Percentiles rank a stretch among this genome's conserved stretches.
Conservation (phyloP, 2,797 vertebrate species). For the Lutra lutra region DNA sequence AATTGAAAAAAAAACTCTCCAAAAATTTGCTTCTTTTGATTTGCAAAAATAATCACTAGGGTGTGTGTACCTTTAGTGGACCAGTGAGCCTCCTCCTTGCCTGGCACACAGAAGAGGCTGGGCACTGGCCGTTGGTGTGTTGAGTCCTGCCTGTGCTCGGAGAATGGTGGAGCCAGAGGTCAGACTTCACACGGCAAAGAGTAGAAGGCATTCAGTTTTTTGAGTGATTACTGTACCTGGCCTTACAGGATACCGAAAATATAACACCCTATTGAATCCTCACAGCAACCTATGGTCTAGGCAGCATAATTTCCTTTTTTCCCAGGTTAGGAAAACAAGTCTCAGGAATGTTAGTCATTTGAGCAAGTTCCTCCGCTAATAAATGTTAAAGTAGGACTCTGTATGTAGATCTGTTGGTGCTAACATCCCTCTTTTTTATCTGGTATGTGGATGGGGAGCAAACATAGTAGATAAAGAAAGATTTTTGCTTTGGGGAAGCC, state of each 20-base stretch:
- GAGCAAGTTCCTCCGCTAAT: neutral
- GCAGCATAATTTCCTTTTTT: neutral
- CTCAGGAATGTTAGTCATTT: neutral
- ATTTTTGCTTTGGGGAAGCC: constrained; percentile 25
- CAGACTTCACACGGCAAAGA: neutral
- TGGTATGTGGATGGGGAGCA: neutral
- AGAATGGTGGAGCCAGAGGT: neutral
- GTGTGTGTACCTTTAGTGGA: neutral
- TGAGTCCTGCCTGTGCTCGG: neutral
- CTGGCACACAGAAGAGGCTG: neutral
- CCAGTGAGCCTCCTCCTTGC: neutral
- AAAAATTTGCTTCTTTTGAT: neutral
- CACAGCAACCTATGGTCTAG: neutral
- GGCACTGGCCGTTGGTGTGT: neutral
- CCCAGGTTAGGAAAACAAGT: neutral
- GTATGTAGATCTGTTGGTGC: neutral
- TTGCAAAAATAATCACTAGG: neutral
- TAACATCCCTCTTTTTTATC: neutral
- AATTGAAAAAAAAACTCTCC: neutral
- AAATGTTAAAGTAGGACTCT: neutral
- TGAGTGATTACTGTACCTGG: neutral
- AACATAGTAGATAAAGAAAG: neutral
- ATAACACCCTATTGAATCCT: neutral
- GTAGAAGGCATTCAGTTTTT: neutral
- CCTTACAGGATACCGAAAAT: neutral